Percentiles rank a stretch among this genome's conserved stretches.
Evolutionary conservation across 2,888 invertebrate species (phyloP).

Genomic region (Aleiodes leptofemur): DNA sequence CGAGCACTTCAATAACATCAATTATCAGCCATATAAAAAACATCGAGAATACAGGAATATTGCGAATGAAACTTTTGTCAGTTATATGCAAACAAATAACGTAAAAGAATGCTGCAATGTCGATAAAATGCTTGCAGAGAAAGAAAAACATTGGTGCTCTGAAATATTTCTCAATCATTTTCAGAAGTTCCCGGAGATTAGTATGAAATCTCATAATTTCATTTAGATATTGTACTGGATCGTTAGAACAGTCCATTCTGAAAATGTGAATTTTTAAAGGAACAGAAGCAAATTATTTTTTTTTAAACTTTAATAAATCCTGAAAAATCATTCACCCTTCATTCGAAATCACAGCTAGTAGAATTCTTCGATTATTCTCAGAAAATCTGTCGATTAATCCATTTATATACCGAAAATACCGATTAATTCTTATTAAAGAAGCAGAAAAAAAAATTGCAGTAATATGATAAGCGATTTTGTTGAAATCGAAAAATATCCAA

Average conservation of each 20-base stretch:
- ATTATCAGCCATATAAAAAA: background rate
- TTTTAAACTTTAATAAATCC: background rate
- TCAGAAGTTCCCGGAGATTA: background rate
- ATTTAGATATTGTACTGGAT: no score
- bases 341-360: background rate
- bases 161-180: background rate
- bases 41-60: background rate
- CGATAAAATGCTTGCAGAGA: background rate
- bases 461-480: background rate
- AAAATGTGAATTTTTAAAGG: no score
- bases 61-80: no score
- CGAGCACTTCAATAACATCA: background rate
- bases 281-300: no score
- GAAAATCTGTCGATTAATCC: background rate
- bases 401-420: background rate
- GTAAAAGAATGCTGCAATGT: background rate
- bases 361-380: background rate
- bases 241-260: no score
- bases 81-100: background rate
- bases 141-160: slow-evolving; percentile 5
- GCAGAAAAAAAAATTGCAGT: background rate
- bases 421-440: background rate
- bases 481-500: background rate
- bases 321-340: background rate
- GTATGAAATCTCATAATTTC: no score